These are phyloP conservation scores for Drosophila yooni DNA, from an alignment of 2,888 invertebrate genomes.

Conservation along the genomic window DNA sequence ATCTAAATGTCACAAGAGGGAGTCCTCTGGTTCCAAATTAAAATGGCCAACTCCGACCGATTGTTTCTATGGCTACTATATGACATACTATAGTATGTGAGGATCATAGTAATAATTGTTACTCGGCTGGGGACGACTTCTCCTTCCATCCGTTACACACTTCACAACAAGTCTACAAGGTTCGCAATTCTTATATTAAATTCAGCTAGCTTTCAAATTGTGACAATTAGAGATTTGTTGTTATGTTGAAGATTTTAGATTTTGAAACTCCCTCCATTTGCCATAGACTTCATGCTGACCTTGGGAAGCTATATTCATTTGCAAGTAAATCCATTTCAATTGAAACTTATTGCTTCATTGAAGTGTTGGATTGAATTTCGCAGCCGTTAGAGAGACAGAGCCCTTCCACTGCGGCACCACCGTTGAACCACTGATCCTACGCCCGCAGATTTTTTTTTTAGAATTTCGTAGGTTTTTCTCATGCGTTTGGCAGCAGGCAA, in stretches of 20 bases:
- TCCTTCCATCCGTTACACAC: no score
- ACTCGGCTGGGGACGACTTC: no score
- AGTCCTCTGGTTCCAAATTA: background rate
- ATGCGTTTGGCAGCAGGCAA: conserved; percentile 58
- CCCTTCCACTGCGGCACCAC: conserved; percentile 42
- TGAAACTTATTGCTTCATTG: conserved; percentile 74
- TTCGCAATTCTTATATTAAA: background rate
- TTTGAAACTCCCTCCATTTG: background rate
- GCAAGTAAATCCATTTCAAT: conserved; percentile 58
- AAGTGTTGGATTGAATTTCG: conserved; percentile 42
- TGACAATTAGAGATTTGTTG: background rate
- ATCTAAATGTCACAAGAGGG: background rate
- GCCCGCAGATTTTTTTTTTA: conserved; percentile 77
- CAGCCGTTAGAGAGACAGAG: conserved; percentile 51
- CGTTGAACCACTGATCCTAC: conserved; percentile 63
- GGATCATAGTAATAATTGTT: no score
- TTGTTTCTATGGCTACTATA: background rate
- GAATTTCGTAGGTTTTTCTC: conserved; percentile 74
- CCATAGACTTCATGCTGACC: conserved; percentile 43
- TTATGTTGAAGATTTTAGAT: background rate
- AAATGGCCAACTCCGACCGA: background rate
- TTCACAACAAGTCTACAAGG: background rate
- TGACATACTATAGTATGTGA: background rate
- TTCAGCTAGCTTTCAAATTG: background rate
- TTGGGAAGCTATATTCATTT: conserved; percentile 48